Percentiles rank a stretch among this genome's conserved stretches.
phyloP scores from a whole-genome alignment of 2,888 invertebrate species.

The Metellina segmentata region DNA sequence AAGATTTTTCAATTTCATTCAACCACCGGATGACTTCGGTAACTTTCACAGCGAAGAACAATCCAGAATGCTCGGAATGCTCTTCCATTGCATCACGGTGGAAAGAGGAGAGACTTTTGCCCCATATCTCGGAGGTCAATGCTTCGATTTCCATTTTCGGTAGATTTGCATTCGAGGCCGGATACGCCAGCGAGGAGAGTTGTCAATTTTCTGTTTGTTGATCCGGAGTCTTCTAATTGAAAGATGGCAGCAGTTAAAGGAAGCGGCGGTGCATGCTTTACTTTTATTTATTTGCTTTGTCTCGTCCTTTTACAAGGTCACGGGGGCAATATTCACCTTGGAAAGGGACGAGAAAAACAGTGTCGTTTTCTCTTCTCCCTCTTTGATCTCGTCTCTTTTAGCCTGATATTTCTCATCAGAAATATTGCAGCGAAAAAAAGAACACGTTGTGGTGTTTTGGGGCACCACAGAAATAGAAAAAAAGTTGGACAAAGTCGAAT shows the following conservation, averaged over 20 bases:
- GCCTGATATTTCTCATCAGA: not conserved
- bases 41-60: no score
- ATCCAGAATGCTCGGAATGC: not conserved
- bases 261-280: constrained; percentile 22
- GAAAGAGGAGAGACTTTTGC: not conserved
- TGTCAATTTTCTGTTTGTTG: constrained; percentile 30
- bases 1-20: no score
- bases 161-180: constrained; percentile 51
- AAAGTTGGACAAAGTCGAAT: no score
- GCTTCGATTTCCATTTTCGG: constrained; percentile 25
- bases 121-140: constrained; percentile 51
- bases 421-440: not conserved
- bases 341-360: not conserved
- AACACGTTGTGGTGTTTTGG: not conserved
- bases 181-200: constrained; percentile 27
- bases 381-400: not conserved
- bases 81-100: not conserved
- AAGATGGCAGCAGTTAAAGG: constrained; percentile 41
- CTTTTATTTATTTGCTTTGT: constrained; percentile 42
- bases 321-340: constrained; percentile 6
- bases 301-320: constrained; percentile 63
- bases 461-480: no score
- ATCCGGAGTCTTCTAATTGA: constrained; percentile 47
- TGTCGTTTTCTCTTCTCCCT: not conserved
- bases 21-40: no score